Conservation (phyloP, 2,797 vertebrate genomes). For the Sparidentex hasta region DNA sequence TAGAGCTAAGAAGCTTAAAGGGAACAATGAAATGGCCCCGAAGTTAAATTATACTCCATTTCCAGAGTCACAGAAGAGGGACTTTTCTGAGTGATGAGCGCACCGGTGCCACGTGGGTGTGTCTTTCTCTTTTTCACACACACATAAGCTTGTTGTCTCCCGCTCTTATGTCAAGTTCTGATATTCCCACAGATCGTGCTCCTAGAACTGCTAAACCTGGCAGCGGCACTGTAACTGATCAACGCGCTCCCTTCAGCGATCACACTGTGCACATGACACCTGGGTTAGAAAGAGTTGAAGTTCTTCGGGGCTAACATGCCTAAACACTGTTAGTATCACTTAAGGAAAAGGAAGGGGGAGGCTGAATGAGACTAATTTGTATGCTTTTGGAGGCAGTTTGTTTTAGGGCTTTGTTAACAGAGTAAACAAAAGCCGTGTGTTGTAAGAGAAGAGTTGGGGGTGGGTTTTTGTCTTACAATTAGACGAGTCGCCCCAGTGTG, state of each 20-base stretch:
- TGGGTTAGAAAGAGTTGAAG: constrained; percentile 21
- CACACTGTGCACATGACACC: constrained; percentile 28
- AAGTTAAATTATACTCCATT: constrained; percentile 87
- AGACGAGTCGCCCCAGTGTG: constrained; percentile 45
- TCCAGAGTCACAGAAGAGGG: constrained; percentile 77
- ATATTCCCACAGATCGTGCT: constrained; percentile 49
- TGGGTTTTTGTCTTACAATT: constrained; percentile 55
- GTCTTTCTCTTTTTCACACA: constrained; percentile 48
- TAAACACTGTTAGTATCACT: constrained; percentile 46
- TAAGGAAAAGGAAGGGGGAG: constrained; percentile 32
- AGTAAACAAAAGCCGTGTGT: constrained; percentile 61
- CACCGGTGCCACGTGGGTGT: constrained; percentile 58
- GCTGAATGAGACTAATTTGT: constrained; percentile 50
- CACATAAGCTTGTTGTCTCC: constrained; percentile 47
- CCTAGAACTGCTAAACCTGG: constrained; percentile 36
- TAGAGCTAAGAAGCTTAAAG: constrained; percentile 88
- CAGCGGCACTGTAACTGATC: constrained; percentile 21
- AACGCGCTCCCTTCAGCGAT: not conserved
- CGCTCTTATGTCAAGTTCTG: constrained; percentile 42
- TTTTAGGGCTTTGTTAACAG: constrained; percentile 59
- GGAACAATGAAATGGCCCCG: constrained; percentile 87
- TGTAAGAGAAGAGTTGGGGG: constrained; percentile 38
- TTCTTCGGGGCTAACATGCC: not conserved
- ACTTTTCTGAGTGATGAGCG: constrained; percentile 73
- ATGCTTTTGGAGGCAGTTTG: constrained; percentile 58